Base-by-base conservation (phyloP, 2,797 vertebrate genomes). In the Nannoperca obscura region DNA sequence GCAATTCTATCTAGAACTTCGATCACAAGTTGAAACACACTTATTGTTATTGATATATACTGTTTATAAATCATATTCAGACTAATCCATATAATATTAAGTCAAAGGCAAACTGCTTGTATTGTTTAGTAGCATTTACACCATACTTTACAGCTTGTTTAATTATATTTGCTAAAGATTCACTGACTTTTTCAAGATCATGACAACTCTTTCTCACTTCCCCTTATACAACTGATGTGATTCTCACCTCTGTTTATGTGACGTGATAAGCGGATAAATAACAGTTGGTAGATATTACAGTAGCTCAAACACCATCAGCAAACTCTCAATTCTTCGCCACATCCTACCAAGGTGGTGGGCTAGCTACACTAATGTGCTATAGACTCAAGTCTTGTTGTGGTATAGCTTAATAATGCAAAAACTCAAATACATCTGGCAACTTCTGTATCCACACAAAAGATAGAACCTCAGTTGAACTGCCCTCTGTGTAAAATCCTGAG, bases 241-340 rank as follows among this genome's bases (percentile, higher is more conserved):
- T 42, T 76, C 42, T 40, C 71, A 62, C 24, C 32, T 75, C 46
- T 60, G 30, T 80, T 77, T 55, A 74, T 46, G 47, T 69, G 74
- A 68, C 20, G 4, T 5, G 20, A 67, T 69, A 27, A 27, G 24
- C 24, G 24, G 24, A 38, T 53, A 60, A 76, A 22, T 55, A 67
- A 61, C 74, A 76, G 19, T 22, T 34, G 30, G 17, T 30, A 53
- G 30, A 79, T 66, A 46, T 71, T 24, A 60, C 59, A 63, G 30
- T 12, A n/a, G 47, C 30, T 61, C 11, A 32, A 63, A 72, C 57
- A 68, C 52, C 13, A 27, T 63, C 71, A 60, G 58, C 5, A 19
- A 46, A 68, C 34, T 42, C 62, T 64, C 40, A 14, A 1, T 32
- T 30, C 17, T 27, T 65, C 11, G 0, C 5, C 38, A n/a, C 50